Evolutionary conservation across 2,797 vertebrate genomes (phyloP).

Genomic region (Typhlichthys subterraneus): DNA sequence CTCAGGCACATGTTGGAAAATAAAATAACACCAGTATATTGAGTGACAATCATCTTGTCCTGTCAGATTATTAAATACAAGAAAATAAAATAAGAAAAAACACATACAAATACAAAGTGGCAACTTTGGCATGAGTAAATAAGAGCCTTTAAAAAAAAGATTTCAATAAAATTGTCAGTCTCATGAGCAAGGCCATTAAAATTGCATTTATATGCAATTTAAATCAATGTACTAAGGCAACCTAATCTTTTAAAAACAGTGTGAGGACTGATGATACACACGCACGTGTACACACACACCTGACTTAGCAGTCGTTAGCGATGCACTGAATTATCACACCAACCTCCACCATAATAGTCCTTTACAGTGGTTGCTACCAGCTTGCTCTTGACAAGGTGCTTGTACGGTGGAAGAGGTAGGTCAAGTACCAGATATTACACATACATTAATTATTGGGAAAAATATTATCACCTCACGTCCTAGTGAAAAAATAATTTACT

Average conservation of each 20-base stretch:
- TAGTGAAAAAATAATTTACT: conserved; percentile 26
- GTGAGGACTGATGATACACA: no score
- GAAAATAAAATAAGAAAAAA: conserved; percentile 27
- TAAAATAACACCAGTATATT: conserved; percentile 10
- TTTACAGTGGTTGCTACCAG: conserved; percentile 1
- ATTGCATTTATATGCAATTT: no score
- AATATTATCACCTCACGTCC: conserved; percentile 19
- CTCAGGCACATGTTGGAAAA: conserved; percentile 45
- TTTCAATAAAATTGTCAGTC: no score
- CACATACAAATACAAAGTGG: no score
- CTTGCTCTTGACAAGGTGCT: conserved; percentile 5
- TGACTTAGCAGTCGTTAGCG: neutral
- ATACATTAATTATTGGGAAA: conserved; percentile 11
- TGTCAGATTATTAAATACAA: conserved; percentile 53
- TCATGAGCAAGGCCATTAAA: no score
- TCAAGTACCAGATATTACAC: neutral
- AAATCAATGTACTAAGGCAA: no score
- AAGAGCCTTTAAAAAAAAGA: no score
- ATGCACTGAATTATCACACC: neutral
- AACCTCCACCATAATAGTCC: conserved; percentile 3
- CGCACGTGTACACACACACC: neutral
- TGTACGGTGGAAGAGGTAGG: neutral
- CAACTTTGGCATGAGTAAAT: no score
- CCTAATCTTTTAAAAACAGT: no score
- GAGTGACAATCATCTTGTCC: conserved; percentile 28